Percentiles rank a stretch among this genome's conserved stretches.
Evolutionary conservation across 1,140 invertebrate genomes (phyloP).

Genomic region (Hycleus phaleratus): DNA sequence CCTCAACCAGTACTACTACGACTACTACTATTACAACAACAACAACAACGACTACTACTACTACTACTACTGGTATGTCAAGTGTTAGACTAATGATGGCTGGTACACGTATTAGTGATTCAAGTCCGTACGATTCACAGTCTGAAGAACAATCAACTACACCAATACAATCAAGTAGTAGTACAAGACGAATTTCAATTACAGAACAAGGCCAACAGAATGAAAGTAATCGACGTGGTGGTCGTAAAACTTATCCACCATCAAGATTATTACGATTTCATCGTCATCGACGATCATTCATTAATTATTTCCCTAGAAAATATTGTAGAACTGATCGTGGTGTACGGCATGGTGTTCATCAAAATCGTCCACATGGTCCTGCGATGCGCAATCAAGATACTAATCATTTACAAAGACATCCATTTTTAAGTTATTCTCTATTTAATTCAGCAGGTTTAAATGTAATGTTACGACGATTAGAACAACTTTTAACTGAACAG

Average conservation of each 20-base stretch:
- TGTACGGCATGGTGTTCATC: constrained; percentile 4
- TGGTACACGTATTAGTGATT: constrained; percentile 39
- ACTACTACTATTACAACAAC: no score
- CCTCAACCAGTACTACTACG: no score
- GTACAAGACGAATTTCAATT: constrained; percentile 5
- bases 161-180: constrained; percentile 9
- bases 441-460: constrained; percentile 3
- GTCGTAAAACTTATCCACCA: constrained; percentile 34
- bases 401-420: neutral
- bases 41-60: no score
- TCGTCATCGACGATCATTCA: constrained; percentile 21
- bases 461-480: constrained; percentile 2
- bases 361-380: neutral
- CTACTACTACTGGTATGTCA: constrained; percentile 24
- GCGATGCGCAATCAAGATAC: neutral
- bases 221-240: constrained; percentile 11
- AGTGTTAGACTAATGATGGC: constrained; percentile 41
- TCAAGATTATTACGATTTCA: constrained; percentile 25
- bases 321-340: constrained; percentile 8
- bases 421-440: constrained; percentile 1
- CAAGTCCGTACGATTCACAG: constrained; percentile 30
- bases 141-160: constrained; percentile 18
- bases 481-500: constrained; percentile 11
- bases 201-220: constrained; percentile 3
- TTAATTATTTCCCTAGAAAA: constrained; percentile 25